These are phyloP conservation scores for Thymallus thymallus DNA, from an alignment of 2,113 vertebrate species.

Conservation along the genomic window DNA sequence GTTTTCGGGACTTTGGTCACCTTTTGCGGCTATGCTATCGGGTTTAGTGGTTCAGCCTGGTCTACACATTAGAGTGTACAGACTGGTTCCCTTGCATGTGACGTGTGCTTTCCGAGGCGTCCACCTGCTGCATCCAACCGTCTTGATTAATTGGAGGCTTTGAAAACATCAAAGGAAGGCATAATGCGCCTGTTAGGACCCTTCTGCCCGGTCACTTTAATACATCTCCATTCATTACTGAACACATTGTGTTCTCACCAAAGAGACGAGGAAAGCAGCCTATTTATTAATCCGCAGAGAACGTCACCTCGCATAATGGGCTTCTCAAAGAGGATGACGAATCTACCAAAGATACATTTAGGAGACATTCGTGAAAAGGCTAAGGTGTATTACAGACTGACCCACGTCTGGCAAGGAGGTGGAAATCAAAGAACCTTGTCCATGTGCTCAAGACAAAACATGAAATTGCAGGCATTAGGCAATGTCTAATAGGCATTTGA, in stretches of 20 bases:
- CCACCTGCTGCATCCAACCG: constrained; percentile 27
- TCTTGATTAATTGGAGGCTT: constrained; percentile 62
- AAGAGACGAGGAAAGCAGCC: constrained; percentile 25
- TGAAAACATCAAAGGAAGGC: constrained; percentile 65
- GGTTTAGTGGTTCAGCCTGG: not conserved
- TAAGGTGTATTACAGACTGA: not conserved
- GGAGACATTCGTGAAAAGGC: constrained; percentile 10
- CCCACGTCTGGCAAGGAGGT: too few species aligned
- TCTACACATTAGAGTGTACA: constrained; percentile 21
- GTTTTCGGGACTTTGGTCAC: constrained; percentile 16
- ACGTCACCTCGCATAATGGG: constrained; percentile 28
- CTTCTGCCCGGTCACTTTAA: constrained; percentile 51
- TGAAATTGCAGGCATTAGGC: too few species aligned
- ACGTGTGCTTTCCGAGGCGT: constrained; percentile 31
- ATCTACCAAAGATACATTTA: constrained; percentile 6
- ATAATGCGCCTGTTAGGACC: constrained; percentile 46
- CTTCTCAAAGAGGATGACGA: constrained; percentile 11
- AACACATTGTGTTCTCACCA: constrained; percentile 57
- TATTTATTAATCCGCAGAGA: constrained; percentile 41
- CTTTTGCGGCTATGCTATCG: not conserved
- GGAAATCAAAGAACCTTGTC: not conserved
- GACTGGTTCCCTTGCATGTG: constrained; percentile 1
- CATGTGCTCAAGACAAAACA: not conserved
- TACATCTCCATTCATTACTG: constrained; percentile 62
- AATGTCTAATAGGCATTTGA: too few species aligned